Evolutionary conservation across 2,113 vertebrate genomes (phyloP), one percentile per base, ranked within the genome.

Genomic region (Tachysurus fulvidraco): DNA sequence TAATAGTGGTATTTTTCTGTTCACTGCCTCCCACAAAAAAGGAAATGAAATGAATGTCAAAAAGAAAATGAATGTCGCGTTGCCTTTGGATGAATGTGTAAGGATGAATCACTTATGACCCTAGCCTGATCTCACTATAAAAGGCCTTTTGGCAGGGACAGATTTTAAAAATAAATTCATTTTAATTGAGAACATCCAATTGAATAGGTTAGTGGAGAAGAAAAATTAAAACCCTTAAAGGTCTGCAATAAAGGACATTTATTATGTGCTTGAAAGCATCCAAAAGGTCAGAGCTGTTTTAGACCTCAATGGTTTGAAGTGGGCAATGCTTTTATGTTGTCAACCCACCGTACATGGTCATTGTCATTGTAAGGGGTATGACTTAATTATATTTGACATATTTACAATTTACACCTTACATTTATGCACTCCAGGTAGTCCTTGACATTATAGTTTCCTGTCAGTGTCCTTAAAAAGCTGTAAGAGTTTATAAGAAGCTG

Each of bases 31-130:
- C 50, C 28, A n/a, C 19, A 44, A 52, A 44, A 55, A 79, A 19
- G 17, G 41, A 76, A 76, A n/a, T 55, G 13, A 23, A 73, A 71
- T 28, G 4, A 14, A 71, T 23, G 52, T 71, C 9, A 74, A 30
- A 69, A 30, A 57, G 50, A n/a, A 65, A 78, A 78, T 60, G 2
- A 85, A 85, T 64, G n/a, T 54, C 21, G 12, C 19, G 23, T 2
- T 64, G 83, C 16, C n/a, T 85, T 12, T 55, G 44, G 44, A 60
- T 85, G n/a, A 79, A 64, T 79, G 60, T 46, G 5, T 36, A 30
- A 64, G 25, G 60, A 28, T 85, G 50, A 85, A 44, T 67, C 84
- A 80, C 60, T 85, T 17, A 16, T 85, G 55, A 77, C 73, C 73
- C 60, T 54, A 65, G 59, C 46, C 25, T 64, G 59, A 52, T 65